These are phyloP conservation scores for Acrossocheilus wenchowensis DNA, from an alignment of 2,797 vertebrate genomes.

Conservation along the genomic window DNA sequence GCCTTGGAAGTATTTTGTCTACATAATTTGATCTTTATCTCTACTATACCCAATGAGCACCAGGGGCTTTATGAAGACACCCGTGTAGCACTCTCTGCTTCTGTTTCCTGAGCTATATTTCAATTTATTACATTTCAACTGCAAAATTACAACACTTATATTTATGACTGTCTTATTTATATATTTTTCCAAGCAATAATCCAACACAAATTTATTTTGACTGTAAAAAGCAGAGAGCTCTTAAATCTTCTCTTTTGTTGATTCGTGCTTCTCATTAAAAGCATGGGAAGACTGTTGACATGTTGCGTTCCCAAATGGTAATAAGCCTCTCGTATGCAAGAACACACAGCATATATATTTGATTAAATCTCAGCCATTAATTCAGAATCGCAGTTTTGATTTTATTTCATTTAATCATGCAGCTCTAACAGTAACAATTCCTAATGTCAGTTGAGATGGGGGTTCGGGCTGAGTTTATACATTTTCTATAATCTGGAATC, in stretches of 20 bases:
- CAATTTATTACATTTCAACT: not conserved
- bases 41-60: too few species aligned
- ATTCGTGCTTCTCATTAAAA: not conserved
- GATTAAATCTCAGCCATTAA: not conserved
- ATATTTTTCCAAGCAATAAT: not conserved
- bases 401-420: not conserved
- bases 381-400: not conserved
- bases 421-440: not conserved
- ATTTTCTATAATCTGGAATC: not conserved
- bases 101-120: too few species aligned
- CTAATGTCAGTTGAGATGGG: not conserved
- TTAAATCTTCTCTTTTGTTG: not conserved
- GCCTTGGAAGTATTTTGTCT: too few species aligned
- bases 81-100: too few species aligned
- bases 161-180: not conserved
- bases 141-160: not conserved
- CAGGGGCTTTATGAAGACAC: too few species aligned
- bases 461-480: too few species aligned
- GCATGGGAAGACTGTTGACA: not conserved
- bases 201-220: not conserved
- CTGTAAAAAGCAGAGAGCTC: too few species aligned
- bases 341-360: not conserved
- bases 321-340: not conserved
- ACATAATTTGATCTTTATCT: too few species aligned
- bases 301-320: not conserved